These are phyloP conservation scores for Acutogordius australiensis DNA, from an alignment of 2,888 invertebrate species.

Conservation along the genomic window DNA sequence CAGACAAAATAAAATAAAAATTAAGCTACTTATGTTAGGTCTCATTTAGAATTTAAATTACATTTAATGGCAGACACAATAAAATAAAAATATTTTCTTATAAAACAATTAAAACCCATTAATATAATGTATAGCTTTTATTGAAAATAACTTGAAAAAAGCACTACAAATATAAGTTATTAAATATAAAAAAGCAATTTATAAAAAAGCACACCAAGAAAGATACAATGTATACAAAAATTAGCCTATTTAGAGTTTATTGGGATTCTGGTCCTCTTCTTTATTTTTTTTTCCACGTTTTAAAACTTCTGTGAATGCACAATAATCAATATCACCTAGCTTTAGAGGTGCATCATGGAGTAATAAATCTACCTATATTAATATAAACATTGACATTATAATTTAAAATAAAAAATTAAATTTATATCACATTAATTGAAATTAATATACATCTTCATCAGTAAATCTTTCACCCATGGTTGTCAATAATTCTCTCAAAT, in stretches of 20 bases:
- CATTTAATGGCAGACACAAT: too few species aligned
- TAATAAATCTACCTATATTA: conserved; percentile 58
- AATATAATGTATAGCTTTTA: too few species aligned
- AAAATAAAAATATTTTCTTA: too few species aligned
- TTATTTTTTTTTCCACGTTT: conserved; percentile 48
- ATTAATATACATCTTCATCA: conserved; percentile 49
- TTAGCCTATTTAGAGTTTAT: conserved; percentile 1
- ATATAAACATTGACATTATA: conserved; percentile 3
- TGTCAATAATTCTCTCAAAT: conserved; percentile 66
- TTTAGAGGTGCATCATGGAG: conserved; percentile 90
- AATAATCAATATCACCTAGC: conserved; percentile 64
- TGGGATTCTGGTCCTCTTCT: conserved; percentile 1
- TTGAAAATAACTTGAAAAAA: too few species aligned
- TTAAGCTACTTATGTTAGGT: too few species aligned
- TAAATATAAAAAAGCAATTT: too few species aligned
- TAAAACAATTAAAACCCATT: too few species aligned
- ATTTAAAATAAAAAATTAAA: conserved; percentile 11
- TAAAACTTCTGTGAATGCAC: conserved; percentile 86
- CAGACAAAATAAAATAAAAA: too few species aligned
- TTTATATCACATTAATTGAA: conserved; percentile 8
- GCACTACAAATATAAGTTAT: too few species aligned
- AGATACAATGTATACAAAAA: too few species aligned
- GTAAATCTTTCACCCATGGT: conserved; percentile 70
- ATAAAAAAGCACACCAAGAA: too few species aligned
- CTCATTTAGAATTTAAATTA: too few species aligned